These are phyloP conservation scores for Wiebesia pumilae DNA, from an alignment of 1,140 invertebrate species.

Conservation along the genomic window DNA sequence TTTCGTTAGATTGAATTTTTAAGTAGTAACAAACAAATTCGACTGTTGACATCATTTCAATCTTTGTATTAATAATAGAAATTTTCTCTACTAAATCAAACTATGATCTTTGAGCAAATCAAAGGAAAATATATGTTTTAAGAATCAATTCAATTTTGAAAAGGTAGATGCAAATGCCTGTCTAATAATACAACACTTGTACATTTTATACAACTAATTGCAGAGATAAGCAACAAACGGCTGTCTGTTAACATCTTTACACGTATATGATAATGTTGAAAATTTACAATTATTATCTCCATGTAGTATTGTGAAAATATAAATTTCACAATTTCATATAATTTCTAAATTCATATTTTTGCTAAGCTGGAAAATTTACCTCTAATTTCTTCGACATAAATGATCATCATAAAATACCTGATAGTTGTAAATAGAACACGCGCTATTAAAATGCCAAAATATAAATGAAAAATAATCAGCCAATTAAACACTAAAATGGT, in stretches of 20 bases:
- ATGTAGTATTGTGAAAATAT: neutral
- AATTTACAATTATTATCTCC: neutral
- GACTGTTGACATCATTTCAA: no score
- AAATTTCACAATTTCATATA: neutral
- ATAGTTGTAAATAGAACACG: neutral
- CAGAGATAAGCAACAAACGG: neutral
- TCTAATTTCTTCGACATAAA: no score
- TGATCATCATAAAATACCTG: neutral
- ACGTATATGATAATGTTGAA: neutral
- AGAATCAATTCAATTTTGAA: no score
- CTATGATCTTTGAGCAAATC: neutral
- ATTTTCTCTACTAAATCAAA: no score
- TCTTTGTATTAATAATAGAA: no score
- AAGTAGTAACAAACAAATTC: no score
- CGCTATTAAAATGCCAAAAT: neutral
- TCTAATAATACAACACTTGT: neutral
- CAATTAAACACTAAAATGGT: slow-evolving; percentile 29
- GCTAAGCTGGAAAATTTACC: neutral
- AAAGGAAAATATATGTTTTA: neutral
- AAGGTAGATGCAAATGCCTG: neutral
- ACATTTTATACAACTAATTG: neutral
- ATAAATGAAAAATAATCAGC: neutral
- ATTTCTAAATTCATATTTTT: neutral
- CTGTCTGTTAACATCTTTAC: neutral
- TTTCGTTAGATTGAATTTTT: no score